phyloP scores from a whole-genome alignment of 2,113 vertebrate species.

The Cairina moschata region DNA sequence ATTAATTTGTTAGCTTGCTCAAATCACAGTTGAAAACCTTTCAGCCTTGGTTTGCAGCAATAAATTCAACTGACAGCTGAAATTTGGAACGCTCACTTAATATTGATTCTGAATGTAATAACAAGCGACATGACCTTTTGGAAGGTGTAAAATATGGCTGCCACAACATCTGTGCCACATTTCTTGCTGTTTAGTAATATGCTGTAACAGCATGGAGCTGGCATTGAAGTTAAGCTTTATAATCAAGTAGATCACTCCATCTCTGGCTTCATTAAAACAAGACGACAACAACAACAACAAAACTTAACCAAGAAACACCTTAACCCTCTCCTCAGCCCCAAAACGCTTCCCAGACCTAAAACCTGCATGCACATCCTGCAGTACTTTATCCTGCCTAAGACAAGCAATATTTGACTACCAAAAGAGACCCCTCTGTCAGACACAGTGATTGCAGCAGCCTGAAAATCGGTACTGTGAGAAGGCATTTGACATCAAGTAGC shows the following conservation, averaged over 20 bases:
- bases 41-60: conserved; percentile 82
- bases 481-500: neutral
- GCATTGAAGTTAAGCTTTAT: conserved; percentile 84
- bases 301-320: neutral
- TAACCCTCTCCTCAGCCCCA: neutral
- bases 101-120: conserved; percentile 89
- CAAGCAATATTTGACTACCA: neutral
- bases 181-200: conserved; percentile 88
- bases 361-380: neutral
- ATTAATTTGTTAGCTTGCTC: conserved; percentile 82
- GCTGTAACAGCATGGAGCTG: conserved; percentile 85
- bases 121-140: conserved; percentile 87
- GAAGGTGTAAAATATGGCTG: conserved; percentile 86
- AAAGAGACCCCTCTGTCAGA: neutral
- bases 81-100: conserved; percentile 87
- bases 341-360: conserved; percentile 61
- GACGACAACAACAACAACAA: neutral
- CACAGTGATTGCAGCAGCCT: neutral
- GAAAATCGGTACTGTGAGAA: neutral
- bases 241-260: conserved; percentile 82
- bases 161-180: conserved; percentile 87
- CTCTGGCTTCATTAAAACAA: conserved; percentile 74
- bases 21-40: conserved; percentile 82
- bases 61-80: conserved; percentile 86
- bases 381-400: conserved; percentile 50